Conservation (phyloP, 2,888 invertebrate genomes). For the Blastobasis adustella region DNA sequence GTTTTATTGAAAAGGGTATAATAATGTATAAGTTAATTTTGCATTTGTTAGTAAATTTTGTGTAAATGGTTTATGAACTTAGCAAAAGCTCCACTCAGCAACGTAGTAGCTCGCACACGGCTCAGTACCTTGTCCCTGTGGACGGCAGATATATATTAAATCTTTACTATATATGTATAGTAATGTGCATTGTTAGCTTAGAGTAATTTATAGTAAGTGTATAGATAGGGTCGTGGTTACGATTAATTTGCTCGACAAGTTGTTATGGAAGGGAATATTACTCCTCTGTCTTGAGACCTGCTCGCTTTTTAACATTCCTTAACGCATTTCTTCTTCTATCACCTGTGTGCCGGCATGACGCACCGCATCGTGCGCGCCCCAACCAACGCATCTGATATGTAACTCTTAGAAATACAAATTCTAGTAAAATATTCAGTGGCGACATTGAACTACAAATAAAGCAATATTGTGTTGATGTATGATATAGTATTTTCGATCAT, state of each 20-base stretch:
- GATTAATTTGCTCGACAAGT: conserved; percentile 42
- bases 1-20: conserved; percentile 44
- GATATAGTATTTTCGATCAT: conserved; percentile 3
- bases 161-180: conserved; percentile 55
- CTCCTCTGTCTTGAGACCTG: conserved; percentile 55
- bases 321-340: conserved; percentile 49
- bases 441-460: conserved; percentile 32
- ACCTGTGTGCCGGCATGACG: conserved; percentile 5
- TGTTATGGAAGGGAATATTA: conserved; percentile 36
- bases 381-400: too few species aligned
- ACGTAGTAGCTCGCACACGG: conserved; percentile 53
- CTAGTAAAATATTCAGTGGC: conserved; percentile 16
- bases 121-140: conserved; percentile 59
- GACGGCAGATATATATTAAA: conserved; percentile 51
- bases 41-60: conserved; percentile 40
- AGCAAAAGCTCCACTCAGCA: conserved; percentile 36
- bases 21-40: conserved; percentile 46
- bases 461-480: conserved; percentile 42
- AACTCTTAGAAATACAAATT: background rate
- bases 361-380: too few species aligned
- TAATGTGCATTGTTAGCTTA: conserved; percentile 67
- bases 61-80: conserved; percentile 28
- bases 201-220: conserved; percentile 67
- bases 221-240: conserved; percentile 61
- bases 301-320: conserved; percentile 61